Evolutionary conservation across 1,140 invertebrate species (phyloP).

Genomic region (Drosophila hydei): DNA sequence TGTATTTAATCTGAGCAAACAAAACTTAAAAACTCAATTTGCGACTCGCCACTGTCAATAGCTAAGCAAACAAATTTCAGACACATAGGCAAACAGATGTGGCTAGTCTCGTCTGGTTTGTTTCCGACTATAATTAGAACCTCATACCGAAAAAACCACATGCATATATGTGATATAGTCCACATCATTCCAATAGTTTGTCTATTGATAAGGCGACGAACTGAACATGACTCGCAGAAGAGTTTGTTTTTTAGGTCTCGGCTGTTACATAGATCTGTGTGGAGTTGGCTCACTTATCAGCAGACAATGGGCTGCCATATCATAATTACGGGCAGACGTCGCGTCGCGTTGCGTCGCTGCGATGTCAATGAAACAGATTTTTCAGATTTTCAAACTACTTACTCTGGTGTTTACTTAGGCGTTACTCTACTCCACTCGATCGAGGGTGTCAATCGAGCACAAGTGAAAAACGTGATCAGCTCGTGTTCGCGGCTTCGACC

Average conservation of each 20-base stretch:
- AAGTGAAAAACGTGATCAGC: constrained; percentile 73
- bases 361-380: constrained; percentile 48
- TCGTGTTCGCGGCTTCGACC: constrained; percentile 49
- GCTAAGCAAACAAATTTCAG: constrained; percentile 39
- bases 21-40: constrained; percentile 33
- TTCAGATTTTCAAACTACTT: constrained; percentile 28
- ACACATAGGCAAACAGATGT: constrained; percentile 12
- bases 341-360: constrained; percentile 37
- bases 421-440: constrained; percentile 23
- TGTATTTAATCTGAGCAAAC: constrained; percentile 32
- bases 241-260: constrained; percentile 36
- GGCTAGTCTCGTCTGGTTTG: constrained; percentile 22
- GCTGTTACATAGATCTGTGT: constrained; percentile 19
- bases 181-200: constrained; percentile 19
- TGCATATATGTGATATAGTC: constrained; percentile 8
- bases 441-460: constrained; percentile 41
- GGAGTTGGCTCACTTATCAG: constrained; percentile 40
- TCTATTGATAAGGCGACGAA: constrained; percentile 32
- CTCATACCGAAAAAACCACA: constrained; percentile 7
- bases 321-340: constrained; percentile 45
- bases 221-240: constrained; percentile 25
- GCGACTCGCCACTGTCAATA: constrained; percentile 21
- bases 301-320: constrained; percentile 33
- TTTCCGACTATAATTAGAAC: constrained; percentile 42
- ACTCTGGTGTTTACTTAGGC: constrained; percentile 2